Conservation (phyloP, 2,888 invertebrate species). For the Lithophane ornitopus region DNA sequence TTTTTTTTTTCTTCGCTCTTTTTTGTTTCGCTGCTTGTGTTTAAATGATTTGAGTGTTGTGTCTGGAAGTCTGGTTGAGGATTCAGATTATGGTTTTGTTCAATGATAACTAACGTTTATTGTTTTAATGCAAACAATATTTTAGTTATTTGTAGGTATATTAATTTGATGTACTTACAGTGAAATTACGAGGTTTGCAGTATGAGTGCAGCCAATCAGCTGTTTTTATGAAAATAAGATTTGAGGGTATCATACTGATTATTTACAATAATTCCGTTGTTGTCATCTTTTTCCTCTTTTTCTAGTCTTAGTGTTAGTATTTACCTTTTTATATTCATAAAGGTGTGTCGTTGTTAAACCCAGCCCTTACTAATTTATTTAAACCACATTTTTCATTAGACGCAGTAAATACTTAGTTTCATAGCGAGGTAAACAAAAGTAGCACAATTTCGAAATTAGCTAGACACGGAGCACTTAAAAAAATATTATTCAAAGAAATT, state of each 20-base stretch:
- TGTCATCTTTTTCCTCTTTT: too few species aligned
- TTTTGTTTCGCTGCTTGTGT: slow-evolving; percentile 7
- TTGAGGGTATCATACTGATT: neutral
- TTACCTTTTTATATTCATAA: neutral
- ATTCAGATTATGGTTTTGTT: neutral
- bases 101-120: neutral
- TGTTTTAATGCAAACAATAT: neutral
- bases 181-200: neutral
- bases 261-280: neutral
- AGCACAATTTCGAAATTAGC: slow-evolving; percentile 63
- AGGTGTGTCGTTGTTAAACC: neutral
- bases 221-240: neutral
- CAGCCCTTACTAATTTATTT: slow-evolving; percentile 6
- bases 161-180: neutral
- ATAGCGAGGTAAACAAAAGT: slow-evolving; percentile 56
- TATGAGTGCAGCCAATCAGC: neutral
- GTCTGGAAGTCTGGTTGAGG: neutral
- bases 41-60: slow-evolving; percentile 14
- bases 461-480: slow-evolving; percentile 68
- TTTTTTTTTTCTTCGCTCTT: slow-evolving; percentile 26
- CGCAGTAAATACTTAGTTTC: slow-evolving; percentile 37
- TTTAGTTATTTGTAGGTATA: neutral
- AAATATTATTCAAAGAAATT: slow-evolving; percentile 76
- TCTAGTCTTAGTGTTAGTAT: neutral
- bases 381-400: slow-evolving; percentile 30